These are phyloP conservation scores for Actinia tenebrosa DNA, from an alignment of 64 coral and sea anemone genomes.

Conservation along the genomic window DNA sequence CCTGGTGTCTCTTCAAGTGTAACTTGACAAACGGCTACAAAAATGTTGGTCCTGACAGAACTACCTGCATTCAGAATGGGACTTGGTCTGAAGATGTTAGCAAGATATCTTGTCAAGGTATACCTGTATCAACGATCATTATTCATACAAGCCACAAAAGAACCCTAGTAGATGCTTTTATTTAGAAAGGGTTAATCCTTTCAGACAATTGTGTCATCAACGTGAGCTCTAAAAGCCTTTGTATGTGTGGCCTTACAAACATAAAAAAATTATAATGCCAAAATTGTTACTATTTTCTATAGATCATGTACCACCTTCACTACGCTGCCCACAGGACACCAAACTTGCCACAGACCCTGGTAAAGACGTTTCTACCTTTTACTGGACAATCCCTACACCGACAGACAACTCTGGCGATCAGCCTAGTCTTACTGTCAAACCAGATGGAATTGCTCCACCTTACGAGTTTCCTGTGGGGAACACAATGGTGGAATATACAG, in stretches of 20 bases:
- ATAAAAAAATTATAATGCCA: too few species aligned
- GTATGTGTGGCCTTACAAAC: not conserved
- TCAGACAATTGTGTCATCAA: too few species aligned
- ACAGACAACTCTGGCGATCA: slow-evolving; percentile 43
- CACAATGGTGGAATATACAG: slow-evolving; percentile 6
- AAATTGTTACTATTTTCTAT: not conserved
- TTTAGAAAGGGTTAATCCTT: too few species aligned
- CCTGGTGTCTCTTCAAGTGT: slow-evolving; percentile 46
- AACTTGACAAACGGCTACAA: slow-evolving; percentile 14
- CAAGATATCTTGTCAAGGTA: slow-evolving; percentile 27
- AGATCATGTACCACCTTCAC: slow-evolving; percentile 9
- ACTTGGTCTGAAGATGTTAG: slow-evolving; percentile 31
- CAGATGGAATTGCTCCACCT: slow-evolving; percentile 6
- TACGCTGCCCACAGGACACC: slow-evolving; percentile 18
- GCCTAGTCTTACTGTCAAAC: not conserved
- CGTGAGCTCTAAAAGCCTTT: too few species aligned
- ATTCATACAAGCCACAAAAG: too few species aligned
- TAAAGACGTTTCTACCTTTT: not conserved
- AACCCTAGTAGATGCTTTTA: too few species aligned
- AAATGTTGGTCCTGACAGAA: not conserved
- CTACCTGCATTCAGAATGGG: slow-evolving; percentile 27
- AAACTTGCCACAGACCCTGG: slow-evolving; percentile 13
- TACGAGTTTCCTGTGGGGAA: slow-evolving; percentile 13
- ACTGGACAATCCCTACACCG: slow-evolving; percentile 28
- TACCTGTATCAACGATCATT: not conserved